Evolutionary conservation across 2,888 invertebrate genomes (phyloP).

Genomic region (Drosophila maculinotata): DNA sequence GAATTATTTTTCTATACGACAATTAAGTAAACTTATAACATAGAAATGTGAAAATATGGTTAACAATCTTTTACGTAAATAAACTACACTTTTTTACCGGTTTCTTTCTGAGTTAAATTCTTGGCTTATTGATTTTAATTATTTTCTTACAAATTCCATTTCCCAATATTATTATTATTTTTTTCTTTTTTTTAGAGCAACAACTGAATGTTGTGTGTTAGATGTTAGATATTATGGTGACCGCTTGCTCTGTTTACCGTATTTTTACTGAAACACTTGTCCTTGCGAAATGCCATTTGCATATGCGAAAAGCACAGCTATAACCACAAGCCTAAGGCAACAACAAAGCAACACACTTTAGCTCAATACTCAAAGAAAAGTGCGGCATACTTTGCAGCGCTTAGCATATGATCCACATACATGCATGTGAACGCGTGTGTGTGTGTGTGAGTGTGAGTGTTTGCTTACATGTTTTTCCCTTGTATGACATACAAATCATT

Average conservation of each 20-base stretch:
- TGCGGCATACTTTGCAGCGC: conserved; percentile 70
- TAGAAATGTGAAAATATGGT: no score
- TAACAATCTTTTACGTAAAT: no score
- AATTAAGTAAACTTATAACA: no score
- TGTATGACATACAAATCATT: conserved; percentile 74
- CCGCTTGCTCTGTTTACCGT: conserved; percentile 26
- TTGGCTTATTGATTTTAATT: no score
- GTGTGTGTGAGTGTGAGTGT: background rate
- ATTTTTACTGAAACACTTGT: conserved; percentile 51
- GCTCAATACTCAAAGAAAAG: conserved; percentile 73
- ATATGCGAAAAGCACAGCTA: conserved; percentile 63
- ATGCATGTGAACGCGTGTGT: conserved; percentile 22
- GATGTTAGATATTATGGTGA: conserved; percentile 1
- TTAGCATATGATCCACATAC: conserved; percentile 44
- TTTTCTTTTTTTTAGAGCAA: background rate
- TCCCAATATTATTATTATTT: no score
- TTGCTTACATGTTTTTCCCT: conserved; percentile 25
- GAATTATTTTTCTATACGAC: no score
- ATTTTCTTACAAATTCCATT: no score
- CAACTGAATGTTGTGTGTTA: conserved; percentile 24
- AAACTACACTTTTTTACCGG: no score
- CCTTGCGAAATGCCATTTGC: conserved; percentile 72
- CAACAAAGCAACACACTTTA: conserved; percentile 69
- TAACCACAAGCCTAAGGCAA: conserved; percentile 46
- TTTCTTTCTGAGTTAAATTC: no score